Evolutionary conservation across 2,888 invertebrate species (phyloP), one percentile per base, ranked within the genome.

Genomic region (Agrochola macilenta): DNA sequence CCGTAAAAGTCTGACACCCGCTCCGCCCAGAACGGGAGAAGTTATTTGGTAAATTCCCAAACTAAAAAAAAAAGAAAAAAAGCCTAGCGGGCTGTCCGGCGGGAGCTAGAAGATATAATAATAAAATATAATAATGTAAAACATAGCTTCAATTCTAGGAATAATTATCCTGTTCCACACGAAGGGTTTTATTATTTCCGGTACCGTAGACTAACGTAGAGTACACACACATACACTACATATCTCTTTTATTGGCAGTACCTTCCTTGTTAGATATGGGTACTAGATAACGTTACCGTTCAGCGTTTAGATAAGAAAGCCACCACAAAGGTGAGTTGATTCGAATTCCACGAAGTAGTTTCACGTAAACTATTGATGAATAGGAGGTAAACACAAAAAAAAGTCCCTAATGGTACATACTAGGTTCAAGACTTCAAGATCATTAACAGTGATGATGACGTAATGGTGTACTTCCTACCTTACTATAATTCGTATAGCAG

Each of bases 191-290:
- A 39, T 9, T 39, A 9, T 39, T 9, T 39, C 39, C 39, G 39
- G 39, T 39, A 39, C 39, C 9, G 8, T 39, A 39, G 39, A 39
- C 39, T 39, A 39, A 39, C 9, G 8, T 39, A 39, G 39, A 7
- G 39, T 39, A 5, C 7, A 39, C 3, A 17, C 0, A 3, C 7
- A 39, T 35, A 17, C 0, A 3, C 49, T 30, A 20, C 2, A 17
- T 35, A 17, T 30, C 17, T 35, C 35, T 17, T 68, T 35, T 65
- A 20, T 46, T 66, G 17, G 26, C 17, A 11, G 20, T 35, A 17
- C 17, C 5, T 43, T 78, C 23, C 30, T 70, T 58, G 76, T 63
- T 76, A 43, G 39, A 76, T 82, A 76, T 76, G 11, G 49, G 9
- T 52, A 49, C 20, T 5, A 64, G 57, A 82, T 82, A 82, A 39